Conservation (phyloP, 2,113 vertebrate genomes). For the Larimichthys polyactis region DNA sequence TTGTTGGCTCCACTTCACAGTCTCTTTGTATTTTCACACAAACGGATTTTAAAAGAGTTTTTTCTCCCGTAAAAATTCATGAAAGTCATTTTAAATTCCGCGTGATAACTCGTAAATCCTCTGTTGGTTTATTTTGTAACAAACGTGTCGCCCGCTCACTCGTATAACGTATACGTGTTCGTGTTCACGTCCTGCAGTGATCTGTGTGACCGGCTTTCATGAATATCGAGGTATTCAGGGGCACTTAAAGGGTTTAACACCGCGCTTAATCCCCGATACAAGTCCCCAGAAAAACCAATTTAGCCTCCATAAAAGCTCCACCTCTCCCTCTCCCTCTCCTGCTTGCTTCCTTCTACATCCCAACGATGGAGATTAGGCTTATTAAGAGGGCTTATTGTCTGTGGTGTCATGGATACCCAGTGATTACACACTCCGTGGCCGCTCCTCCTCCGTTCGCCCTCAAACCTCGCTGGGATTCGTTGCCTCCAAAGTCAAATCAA, state of each 20-base stretch:
- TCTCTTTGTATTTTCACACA: not conserved
- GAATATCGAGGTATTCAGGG: slow-evolving; percentile 58
- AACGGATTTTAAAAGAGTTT: not conserved
- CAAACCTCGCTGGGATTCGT: slow-evolving; percentile 69
- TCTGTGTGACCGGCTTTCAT: slow-evolving; percentile 27
- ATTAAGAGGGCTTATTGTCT: slow-evolving; percentile 82
- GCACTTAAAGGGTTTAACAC: slow-evolving; percentile 88
- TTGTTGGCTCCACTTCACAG: too few species aligned
- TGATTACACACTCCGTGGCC: slow-evolving; percentile 77
- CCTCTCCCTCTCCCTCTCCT: slow-evolving; percentile 82
- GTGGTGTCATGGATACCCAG: slow-evolving; percentile 79
- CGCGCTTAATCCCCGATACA: slow-evolving; percentile 56
- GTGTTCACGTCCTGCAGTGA: not conserved
- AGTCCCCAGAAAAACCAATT: slow-evolving; percentile 88
- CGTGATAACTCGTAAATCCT: not conserved
- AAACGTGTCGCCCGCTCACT: not conserved
- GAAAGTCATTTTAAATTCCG: too few species aligned
- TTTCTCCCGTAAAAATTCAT: not conserved
- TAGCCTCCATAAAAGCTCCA: slow-evolving; percentile 87
- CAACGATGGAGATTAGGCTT: slow-evolving; percentile 75
- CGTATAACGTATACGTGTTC: slow-evolving; percentile 11
- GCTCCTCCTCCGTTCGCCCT: slow-evolving; percentile 68
- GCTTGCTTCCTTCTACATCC: slow-evolving; percentile 46
- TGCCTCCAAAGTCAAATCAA: slow-evolving; percentile 77
- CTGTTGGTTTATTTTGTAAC: not conserved